These are phyloP conservation scores for Eueremaeus valkanovi DNA, from an alignment of 2,888 invertebrate genomes.

Conservation along the genomic window DNA sequence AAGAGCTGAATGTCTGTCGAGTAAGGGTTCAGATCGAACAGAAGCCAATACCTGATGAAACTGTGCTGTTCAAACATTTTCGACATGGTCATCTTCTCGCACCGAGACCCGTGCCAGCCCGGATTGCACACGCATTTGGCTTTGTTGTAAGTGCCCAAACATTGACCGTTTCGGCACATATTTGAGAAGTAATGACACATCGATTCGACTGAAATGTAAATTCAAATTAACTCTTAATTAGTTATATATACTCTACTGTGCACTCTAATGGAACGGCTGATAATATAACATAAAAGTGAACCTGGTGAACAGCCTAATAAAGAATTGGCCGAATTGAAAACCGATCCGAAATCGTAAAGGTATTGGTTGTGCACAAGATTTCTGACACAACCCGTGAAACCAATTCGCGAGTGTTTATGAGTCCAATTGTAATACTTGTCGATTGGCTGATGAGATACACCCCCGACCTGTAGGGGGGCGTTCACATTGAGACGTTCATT, in stretches of 20 bases:
- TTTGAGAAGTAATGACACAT: conserved; percentile 19
- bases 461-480: conserved; percentile 89
- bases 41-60: conserved; percentile 52
- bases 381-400: conserved; percentile 91
- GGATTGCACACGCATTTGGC: conserved; percentile 55
- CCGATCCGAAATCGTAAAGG: conserved; percentile 36
- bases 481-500: conserved; percentile 94
- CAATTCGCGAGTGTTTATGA: conserved; percentile 50
- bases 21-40: conserved; percentile 48
- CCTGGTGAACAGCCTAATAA: conserved; percentile 32
- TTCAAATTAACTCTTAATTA: not conserved
- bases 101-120: conserved; percentile 55
- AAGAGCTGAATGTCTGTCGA: conserved; percentile 52
- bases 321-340: conserved; percentile 39
- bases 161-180: conserved; percentile 47
- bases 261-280: not conserved
- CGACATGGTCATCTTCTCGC: conserved; percentile 49
- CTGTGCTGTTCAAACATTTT: conserved; percentile 50
- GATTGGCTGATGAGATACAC: conserved; percentile 64
- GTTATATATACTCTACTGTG: too few species aligned
- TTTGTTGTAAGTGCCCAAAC: conserved; percentile 49
- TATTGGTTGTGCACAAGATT: conserved; percentile 91
- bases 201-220: conserved; percentile 26
- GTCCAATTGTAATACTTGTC: conserved; percentile 17
- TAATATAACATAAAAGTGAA: not conserved